phyloP scores from a whole-genome alignment of 2,797 vertebrate species.

The Fratercula arctica region DNA sequence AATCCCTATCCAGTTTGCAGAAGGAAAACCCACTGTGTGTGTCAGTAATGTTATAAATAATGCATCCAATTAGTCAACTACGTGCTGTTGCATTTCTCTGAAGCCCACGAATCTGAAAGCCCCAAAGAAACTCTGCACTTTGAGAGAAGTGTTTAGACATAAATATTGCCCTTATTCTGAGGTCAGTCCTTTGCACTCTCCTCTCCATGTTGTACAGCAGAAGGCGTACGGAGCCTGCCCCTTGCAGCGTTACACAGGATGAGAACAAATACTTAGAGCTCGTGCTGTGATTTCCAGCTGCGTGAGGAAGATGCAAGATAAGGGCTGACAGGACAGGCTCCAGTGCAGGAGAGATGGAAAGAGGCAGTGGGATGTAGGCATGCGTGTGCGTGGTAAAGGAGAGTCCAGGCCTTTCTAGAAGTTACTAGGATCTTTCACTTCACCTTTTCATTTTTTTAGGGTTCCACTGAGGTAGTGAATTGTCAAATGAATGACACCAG shows the following conservation, averaged over 20 bases:
- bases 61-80: conserved; percentile 38
- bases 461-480: neutral
- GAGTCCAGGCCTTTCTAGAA: neutral
- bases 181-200: neutral
- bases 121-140: neutral
- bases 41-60: conserved; percentile 40
- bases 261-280: neutral
- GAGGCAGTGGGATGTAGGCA: rapidly evolving
- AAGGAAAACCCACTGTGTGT: neutral
- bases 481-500: neutral
- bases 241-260: neutral
- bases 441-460: neutral
- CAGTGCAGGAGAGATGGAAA: neutral
- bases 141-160: neutral
- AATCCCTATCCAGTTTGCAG: neutral
- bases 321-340: neutral
- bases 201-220: neutral
- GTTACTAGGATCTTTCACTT: neutral
- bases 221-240: neutral
- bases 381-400: neutral
- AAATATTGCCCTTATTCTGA: neutral
- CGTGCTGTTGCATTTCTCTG: conserved; percentile 6
- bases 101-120: neutral
- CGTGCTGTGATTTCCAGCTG: neutral
- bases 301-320: neutral